Conservation (phyloP, 2,797 vertebrate species). For the Lacerta bilineata region DNA sequence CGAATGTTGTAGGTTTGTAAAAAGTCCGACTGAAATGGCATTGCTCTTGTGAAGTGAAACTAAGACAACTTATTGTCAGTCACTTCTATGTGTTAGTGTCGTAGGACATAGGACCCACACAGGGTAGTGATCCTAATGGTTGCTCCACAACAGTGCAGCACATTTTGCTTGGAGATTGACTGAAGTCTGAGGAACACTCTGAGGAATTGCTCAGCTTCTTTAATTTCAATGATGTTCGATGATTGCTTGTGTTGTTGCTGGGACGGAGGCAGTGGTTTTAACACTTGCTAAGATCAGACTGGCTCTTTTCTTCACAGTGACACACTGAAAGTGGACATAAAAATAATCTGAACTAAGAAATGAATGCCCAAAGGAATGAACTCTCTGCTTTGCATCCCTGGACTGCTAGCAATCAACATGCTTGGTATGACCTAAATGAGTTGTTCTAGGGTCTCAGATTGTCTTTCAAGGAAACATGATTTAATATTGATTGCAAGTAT, state of each 20-base stretch:
- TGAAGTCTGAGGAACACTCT: background rate
- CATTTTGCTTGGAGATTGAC: background rate
- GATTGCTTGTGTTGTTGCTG: background rate
- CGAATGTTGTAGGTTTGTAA: background rate
- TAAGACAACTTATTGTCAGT: too few relatives aligned
- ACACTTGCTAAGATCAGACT: background rate
- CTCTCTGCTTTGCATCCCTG: background rate
- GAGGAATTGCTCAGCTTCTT: background rate
- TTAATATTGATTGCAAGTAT: conserved; percentile 28
- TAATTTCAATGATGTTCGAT: background rate
- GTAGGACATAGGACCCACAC: background rate
- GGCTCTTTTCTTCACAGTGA: background rate
- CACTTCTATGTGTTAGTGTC: too few relatives aligned
- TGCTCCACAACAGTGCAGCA: background rate
- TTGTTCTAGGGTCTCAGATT: background rate
- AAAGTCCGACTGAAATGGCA: background rate
- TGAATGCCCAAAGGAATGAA: background rate
- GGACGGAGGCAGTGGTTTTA: background rate
- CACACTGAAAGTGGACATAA: background rate
- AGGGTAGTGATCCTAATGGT: background rate
- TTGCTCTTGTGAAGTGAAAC: background rate
- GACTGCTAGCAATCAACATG: conserved; percentile 16
- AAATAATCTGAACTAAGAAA: background rate
- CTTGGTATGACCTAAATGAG: conserved; percentile 22
- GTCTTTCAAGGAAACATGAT: conserved; percentile 41